Percentiles rank a stretch among this genome's conserved stretches.
Evolutionary conservation across 2,888 invertebrate species (phyloP).

Genomic region (Phasia obesa): DNA sequence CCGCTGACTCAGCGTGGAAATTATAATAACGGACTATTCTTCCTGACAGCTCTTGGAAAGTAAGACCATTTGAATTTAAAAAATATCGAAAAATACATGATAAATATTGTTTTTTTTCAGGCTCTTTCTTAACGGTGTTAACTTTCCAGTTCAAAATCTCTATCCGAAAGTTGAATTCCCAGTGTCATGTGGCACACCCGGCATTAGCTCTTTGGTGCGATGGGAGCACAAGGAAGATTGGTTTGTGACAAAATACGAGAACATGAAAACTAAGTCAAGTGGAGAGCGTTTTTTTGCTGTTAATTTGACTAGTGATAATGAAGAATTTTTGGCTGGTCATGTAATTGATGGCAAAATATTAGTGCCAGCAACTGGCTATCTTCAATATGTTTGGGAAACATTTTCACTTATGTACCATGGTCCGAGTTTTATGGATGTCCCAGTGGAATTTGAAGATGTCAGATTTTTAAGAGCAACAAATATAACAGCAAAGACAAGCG

Average conservation of each 20-base stretch:
- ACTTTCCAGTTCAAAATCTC: slow-evolving; percentile 88
- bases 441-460: slow-evolving; percentile 91
- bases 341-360: slow-evolving; percentile 89
- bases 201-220: slow-evolving; percentile 89
- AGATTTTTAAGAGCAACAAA: slow-evolving; percentile 92
- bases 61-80: slow-evolving; percentile 75
- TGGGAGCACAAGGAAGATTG: slow-evolving; percentile 92
- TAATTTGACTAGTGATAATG: slow-evolving; percentile 86
- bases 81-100: background rate
- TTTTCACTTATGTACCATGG: slow-evolving; percentile 87
- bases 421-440: slow-evolving; percentile 85
- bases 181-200: slow-evolving; percentile 92
- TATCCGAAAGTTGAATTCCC: slow-evolving; percentile 90
- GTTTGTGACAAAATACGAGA: slow-evolving; percentile 86
- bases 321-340: slow-evolving; percentile 90
- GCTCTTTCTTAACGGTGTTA: slow-evolving; percentile 89
- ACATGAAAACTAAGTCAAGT: slow-evolving; percentile 87
- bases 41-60: slow-evolving; percentile 82
- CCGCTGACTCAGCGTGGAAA: slow-evolving; percentile 85
- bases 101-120: slow-evolving; percentile 81
- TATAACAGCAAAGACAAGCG: slow-evolving; percentile 85
- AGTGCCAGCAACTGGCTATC: slow-evolving; percentile 91
- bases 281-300: slow-evolving; percentile 86
- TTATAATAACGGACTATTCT: slow-evolving; percentile 80
- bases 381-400: slow-evolving; percentile 89